Conservation (phyloP, 2,888 invertebrate genomes). For the Slavum lentiscoides region DNA sequence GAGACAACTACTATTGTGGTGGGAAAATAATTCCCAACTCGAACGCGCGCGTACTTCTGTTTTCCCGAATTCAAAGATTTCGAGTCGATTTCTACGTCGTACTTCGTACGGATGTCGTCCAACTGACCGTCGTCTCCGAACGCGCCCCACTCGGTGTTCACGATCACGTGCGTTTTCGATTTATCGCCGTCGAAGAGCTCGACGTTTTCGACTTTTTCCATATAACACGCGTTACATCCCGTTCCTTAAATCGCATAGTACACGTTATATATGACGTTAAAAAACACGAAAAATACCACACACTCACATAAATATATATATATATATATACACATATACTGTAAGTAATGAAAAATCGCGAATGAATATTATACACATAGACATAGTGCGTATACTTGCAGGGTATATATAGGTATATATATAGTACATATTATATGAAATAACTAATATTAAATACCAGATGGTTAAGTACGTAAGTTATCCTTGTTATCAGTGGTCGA, state of each 20-base stretch:
- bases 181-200: conserved; percentile 62
- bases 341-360: too few relatives aligned
- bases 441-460: too few relatives aligned
- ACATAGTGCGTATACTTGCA: too few relatives aligned
- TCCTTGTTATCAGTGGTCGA: too few relatives aligned
- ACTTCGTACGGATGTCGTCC: conserved; percentile 64
- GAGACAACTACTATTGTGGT: conserved; percentile 5
- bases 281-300: not conserved
- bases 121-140: conserved; percentile 67
- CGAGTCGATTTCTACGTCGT: conserved; percentile 63
- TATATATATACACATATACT: too few relatives aligned
- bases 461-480: too few relatives aligned
- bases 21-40: not conserved
- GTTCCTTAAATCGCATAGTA: conserved; percentile 63
- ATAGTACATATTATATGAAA: too few relatives aligned
- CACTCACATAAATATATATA: too few relatives aligned
- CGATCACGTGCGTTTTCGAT: conserved; percentile 62
- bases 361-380: too few relatives aligned
- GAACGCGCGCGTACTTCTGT: conserved; percentile 69
- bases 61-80: conserved; percentile 70
- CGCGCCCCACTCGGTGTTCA: conserved; percentile 72
- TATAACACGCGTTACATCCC: conserved; percentile 68
- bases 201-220: conserved; percentile 65
- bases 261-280: not conserved
- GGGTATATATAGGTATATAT: too few relatives aligned